These are phyloP conservation scores for Trematomus loennbergii DNA, from an alignment of 2,113 vertebrate genomes.

Conservation along the genomic window DNA sequence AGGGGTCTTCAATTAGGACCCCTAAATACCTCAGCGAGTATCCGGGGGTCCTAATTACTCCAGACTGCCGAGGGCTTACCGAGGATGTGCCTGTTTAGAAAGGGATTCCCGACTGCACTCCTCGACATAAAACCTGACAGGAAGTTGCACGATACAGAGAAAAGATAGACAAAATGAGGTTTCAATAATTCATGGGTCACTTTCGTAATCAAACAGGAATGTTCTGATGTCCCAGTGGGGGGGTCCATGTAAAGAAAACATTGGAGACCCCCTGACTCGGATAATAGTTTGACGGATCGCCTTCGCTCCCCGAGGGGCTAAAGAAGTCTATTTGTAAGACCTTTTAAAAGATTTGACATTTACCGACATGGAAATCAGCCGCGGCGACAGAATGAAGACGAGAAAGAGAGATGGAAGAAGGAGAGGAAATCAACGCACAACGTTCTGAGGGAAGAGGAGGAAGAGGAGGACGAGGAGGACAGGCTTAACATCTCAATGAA, in stretches of 20 bases:
- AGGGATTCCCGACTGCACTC: too few species aligned
- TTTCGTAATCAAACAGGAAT: background rate
- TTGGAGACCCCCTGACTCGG: slow-evolving; percentile 46
- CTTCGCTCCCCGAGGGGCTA: slow-evolving; percentile 39
- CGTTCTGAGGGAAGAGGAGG: background rate
- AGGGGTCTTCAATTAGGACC: too few species aligned
- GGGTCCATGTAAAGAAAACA: slow-evolving; percentile 10
- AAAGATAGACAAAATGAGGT: too few species aligned
- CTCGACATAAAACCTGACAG: background rate
- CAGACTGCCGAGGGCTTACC: too few species aligned
- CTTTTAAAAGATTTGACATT: slow-evolving; percentile 75
- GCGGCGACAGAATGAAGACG: slow-evolving; percentile 3
- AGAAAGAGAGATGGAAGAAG: background rate
- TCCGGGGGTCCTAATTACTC: too few species aligned
- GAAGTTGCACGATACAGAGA: background rate
- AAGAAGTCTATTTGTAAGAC: slow-evolving; percentile 62
- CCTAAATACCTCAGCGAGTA: too few species aligned
- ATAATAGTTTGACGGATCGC: slow-evolving; percentile 39
- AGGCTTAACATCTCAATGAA: slow-evolving; percentile 43
- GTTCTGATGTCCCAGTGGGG: slow-evolving; percentile 3
- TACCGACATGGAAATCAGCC: slow-evolving; percentile 70
- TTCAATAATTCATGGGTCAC: background rate
- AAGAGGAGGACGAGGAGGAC: background rate
- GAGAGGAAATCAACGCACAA: background rate
- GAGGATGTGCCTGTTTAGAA: too few species aligned